Conservation (phyloP, 1,140 invertebrate species). For the Panagrolaimus sp. region DNA sequence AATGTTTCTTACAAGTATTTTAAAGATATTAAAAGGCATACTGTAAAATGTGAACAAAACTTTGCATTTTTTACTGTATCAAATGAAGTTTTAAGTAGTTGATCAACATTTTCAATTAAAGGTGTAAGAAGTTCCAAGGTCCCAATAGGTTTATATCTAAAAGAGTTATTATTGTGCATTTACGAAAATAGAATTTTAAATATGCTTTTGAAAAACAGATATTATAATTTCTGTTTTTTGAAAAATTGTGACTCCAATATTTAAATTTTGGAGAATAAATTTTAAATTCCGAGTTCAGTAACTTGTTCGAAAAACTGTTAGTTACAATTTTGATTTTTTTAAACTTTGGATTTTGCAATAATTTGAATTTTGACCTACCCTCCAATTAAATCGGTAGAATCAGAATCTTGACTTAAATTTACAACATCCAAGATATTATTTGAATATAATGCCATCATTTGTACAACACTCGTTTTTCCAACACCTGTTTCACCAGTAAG, state of each 20-base stretch:
- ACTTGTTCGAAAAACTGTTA: too few relatives aligned
- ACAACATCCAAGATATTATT: slow-evolving; percentile 80
- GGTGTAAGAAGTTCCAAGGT: slow-evolving; percentile 75
- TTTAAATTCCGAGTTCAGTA: too few relatives aligned
- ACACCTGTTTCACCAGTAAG: slow-evolving; percentile 96
- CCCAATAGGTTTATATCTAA: slow-evolving; percentile 84
- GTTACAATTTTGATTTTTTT: too few relatives aligned
- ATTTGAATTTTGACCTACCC: slow-evolving; percentile 63
- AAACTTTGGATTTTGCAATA: neutral
- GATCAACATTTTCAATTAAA: slow-evolving; percentile 76
- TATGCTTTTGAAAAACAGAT: too few relatives aligned
- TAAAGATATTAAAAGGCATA: slow-evolving; percentile 31
- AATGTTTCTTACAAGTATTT: slow-evolving; percentile 13
- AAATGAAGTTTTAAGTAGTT: slow-evolving; percentile 74
- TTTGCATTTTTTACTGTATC: slow-evolving; percentile 73
- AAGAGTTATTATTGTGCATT: too few relatives aligned
- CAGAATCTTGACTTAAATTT: slow-evolving; percentile 99
- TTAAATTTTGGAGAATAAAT: too few relatives aligned
- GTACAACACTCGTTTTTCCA: slow-evolving; percentile 92
- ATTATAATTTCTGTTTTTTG: too few relatives aligned
- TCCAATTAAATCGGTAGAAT: slow-evolving; percentile 87
- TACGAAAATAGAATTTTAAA: too few relatives aligned
- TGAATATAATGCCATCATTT: slow-evolving; percentile 72
- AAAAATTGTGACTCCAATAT: too few relatives aligned
- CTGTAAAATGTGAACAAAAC: slow-evolving; percentile 74